Evolutionary conservation across 2,888 invertebrate species (phyloP).

Genomic region (Bruchidius siliquastri): DNA sequence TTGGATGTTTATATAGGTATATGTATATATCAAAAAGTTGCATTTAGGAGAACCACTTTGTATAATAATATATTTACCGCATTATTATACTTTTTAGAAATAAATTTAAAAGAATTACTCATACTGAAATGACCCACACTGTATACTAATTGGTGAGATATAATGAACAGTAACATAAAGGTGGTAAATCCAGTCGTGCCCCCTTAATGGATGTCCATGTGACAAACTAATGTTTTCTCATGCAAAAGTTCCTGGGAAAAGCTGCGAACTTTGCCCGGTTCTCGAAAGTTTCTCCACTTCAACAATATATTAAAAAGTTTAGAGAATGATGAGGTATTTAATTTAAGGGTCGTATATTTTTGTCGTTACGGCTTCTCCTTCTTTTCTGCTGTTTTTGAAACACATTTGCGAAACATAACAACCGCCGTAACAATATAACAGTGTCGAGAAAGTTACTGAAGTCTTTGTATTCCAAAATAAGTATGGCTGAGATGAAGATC

Average conservation of each 20-base stretch:
- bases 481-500: background rate
- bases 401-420: background rate
- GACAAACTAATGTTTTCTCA: background rate
- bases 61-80: too few relatives aligned
- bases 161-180: too few relatives aligned
- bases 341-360: slow-evolving; percentile 31
- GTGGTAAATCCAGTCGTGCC: background rate
- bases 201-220: background rate
- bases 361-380: background rate
- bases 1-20: too few relatives aligned
- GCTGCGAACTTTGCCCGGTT: slow-evolving; percentile 1
- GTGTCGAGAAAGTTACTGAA: background rate
- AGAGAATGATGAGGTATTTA: slow-evolving; percentile 35
- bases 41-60: too few relatives aligned
- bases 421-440: background rate
- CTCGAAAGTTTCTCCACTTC: slow-evolving; percentile 35
- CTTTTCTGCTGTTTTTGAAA: background rate
- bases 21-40: too few relatives aligned
- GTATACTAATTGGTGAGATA: too few relatives aligned
- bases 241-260: background rate
- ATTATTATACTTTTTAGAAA: too few relatives aligned
- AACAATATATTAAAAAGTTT: slow-evolving; percentile 37
- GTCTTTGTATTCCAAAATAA: background rate
- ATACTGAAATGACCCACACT: too few relatives aligned
- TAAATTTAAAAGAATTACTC: too few relatives aligned